Evolutionary conservation across 2,113 vertebrate genomes (phyloP).

Genomic region (Labeo catla): DNA sequence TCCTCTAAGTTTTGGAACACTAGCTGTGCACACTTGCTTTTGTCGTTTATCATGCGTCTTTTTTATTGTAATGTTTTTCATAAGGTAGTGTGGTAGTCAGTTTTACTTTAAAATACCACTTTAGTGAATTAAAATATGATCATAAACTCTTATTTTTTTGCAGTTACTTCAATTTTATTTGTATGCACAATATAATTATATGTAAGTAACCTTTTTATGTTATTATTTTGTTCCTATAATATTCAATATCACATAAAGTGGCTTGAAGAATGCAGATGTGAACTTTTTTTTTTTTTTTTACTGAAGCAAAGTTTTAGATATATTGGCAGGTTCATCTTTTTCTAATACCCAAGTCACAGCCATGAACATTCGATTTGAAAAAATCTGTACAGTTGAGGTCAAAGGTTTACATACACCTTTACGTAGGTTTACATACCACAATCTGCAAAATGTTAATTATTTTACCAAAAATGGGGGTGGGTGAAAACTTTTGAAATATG

Average conservation of each 20-base stretch:
- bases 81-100: background rate
- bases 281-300: background rate
- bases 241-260: background rate
- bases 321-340: background rate
- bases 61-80: background rate
- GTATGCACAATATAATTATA: background rate
- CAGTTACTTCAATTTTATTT: background rate
- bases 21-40: constrained; percentile 7
- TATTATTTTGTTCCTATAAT: background rate
- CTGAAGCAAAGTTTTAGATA: background rate
- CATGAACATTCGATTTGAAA: background rate
- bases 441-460: too few relatives aligned
- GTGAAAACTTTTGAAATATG: too few relatives aligned
- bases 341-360: background rate
- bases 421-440: too few relatives aligned
- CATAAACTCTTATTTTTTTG: background rate
- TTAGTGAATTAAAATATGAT: background rate
- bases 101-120: background rate
- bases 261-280: background rate
- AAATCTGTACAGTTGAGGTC: too few relatives aligned
- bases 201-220: background rate
- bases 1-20: background rate
- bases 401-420: too few relatives aligned
- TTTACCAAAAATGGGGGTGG: too few relatives aligned
- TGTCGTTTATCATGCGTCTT: background rate